Evolutionary conservation across 1,140 invertebrate genomes (phyloP), one percentile per base, ranked within the genome.

Genomic region (Bombus superbus): DNA sequence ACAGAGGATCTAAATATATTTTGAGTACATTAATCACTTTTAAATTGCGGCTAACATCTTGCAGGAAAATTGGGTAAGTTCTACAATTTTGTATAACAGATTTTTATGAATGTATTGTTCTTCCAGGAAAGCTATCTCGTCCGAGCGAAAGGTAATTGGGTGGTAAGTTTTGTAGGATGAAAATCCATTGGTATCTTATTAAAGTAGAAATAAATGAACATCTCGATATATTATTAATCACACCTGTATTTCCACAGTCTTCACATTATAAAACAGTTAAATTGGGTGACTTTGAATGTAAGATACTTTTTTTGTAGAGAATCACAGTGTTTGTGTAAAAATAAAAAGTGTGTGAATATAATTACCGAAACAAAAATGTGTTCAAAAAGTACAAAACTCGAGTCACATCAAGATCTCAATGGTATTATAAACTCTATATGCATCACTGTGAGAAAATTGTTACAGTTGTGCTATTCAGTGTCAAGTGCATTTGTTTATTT

Each of bases 181-280:
- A 79, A n/a, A 81, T 62, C 40, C 13, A 44, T 38, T 75, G 66
- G 9, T 38, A 59, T 62, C 18, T 82, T 62, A 66, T 28, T n/a
- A 38, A 81, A 74, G 13, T 84, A 86, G 62, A 80, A 81, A 83
- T 79, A 69, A 84, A 87, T 86, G 68, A 89, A 75, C 42, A 38
- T 35, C 32, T 53, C 59, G 8, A 66, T 88, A 75, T 87, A 75
- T 73, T 92, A 86, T 91, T 91, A 90, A 90, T 92, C 90, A 93
- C 90, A 92, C 88, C 84, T 94, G 90, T 93, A 93, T 94, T 93
- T 93, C 88, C 89, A 91, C 89, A 92, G 85, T 92, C 90, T 93
- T 93, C 91, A 92, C 90, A 92, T 92, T 92, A 94, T 86, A 92
- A 93, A 94, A 93, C 87, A 91, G 87, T 91, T 89, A 81, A 76